These are phyloP conservation scores for Bombus difficillimus DNA, from an alignment of 1,140 invertebrate species.

Conservation along the genomic window DNA sequence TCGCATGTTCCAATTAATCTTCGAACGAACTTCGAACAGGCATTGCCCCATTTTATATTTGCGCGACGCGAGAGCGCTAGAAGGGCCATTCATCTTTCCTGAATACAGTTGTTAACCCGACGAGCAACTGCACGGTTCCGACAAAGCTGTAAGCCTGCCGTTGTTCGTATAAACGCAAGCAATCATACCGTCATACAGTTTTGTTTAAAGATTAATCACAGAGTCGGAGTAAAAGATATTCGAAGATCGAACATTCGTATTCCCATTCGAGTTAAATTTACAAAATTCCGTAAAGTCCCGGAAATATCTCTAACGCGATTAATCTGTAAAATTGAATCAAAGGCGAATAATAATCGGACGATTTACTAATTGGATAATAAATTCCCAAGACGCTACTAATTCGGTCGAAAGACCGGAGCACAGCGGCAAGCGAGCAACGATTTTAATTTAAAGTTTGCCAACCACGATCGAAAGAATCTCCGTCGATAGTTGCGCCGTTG, in stretches of 20 bases:
- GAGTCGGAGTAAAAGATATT: not conserved
- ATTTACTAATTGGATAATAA: not conserved
- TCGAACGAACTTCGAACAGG: slow-evolving; percentile 6
- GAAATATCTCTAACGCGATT: too few relatives aligned
- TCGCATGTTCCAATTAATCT: slow-evolving; percentile 16
- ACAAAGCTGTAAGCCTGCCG: not conserved
- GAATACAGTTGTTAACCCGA: slow-evolving; percentile 11
- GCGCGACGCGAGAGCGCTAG: not conserved
- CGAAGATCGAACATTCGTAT: not conserved
- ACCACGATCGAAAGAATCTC: not conserved
- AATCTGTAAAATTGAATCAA: not conserved
- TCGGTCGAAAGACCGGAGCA: not conserved
- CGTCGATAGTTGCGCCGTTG: too few relatives aligned
- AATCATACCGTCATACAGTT: not conserved
- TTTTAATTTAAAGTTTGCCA: slow-evolving; percentile 26
- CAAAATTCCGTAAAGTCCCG: not conserved
- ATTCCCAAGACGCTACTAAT: not conserved
- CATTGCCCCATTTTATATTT: slow-evolving; percentile 9
- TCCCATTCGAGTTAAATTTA: not conserved
- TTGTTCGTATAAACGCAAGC: not conserved
- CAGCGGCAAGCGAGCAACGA: not conserved
- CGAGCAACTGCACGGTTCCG: not conserved
- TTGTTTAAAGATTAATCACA: not conserved
- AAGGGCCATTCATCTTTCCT: not conserved
- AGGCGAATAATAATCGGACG: not conserved